Percentiles rank a stretch among this genome's conserved stretches.
phyloP scores from a whole-genome alignment of 2,888 invertebrate species.

The Didymodactylos carnosus region DNA sequence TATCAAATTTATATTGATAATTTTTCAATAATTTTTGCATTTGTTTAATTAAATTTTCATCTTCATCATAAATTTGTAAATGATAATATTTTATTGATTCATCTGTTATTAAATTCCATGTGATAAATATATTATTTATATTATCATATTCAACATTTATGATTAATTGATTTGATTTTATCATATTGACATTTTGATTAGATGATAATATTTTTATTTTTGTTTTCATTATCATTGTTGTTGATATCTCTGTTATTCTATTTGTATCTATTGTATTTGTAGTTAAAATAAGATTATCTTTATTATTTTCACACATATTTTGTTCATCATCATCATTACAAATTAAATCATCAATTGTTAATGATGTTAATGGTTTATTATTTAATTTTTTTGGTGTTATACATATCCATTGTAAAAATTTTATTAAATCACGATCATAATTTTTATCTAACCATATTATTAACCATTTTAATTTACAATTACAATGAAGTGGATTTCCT shows the following conservation, averaged over 20 bases:
- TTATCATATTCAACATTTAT: background rate
- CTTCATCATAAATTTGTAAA: background rate
- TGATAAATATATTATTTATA: background rate
- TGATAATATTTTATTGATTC: background rate
- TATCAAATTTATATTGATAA: background rate
- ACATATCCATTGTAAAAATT: slow-evolving; percentile 11
- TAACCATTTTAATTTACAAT: background rate
- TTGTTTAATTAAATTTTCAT: too few relatives aligned
- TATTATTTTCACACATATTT: background rate
- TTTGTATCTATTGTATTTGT: background rate
- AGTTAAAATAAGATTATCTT: background rate
- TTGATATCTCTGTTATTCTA: too few relatives aligned
- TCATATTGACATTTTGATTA: too few relatives aligned
- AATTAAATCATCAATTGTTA: background rate
- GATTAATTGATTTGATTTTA: background rate
- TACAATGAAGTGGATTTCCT: slow-evolving; percentile 9
- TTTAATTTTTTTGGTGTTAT: background rate
- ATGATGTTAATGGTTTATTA: background rate
- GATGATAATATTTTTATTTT: too few relatives aligned
- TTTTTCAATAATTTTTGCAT: too few relatives aligned
- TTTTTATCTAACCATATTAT: slow-evolving; percentile 1
- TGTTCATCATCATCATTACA: background rate
- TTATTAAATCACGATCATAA: slow-evolving; percentile 3
- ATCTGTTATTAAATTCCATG: background rate
- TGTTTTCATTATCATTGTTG: too few relatives aligned